Conservation (phyloP, 2,113 vertebrate genomes). For the Hippolais icterina region DNA sequence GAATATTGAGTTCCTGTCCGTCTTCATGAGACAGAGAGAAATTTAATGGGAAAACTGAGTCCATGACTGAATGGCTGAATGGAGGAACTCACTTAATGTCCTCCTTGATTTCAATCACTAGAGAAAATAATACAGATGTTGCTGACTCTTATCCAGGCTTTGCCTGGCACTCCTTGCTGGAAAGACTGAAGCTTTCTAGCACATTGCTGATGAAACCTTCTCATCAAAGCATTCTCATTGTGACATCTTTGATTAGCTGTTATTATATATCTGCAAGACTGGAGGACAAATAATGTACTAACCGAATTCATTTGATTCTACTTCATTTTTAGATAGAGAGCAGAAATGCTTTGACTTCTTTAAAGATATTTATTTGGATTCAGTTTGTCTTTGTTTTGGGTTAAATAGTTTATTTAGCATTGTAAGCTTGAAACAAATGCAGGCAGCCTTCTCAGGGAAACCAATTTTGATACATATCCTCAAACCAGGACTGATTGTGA, state of each 20-base stretch:
- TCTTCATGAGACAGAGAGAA: not conserved
- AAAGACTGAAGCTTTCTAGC: not conserved
- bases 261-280: not conserved
- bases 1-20: not conserved
- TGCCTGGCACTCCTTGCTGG: not conserved
- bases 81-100: not conserved
- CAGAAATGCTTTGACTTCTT: not conserved
- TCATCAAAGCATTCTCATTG: not conserved
- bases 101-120: not conserved
- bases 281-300: not conserved
- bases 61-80: not conserved
- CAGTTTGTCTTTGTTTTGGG: not conserved
- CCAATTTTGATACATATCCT: not conserved
- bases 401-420: not conserved
- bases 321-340: not conserved
- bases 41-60: not conserved
- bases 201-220: not conserved
- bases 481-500: not conserved
- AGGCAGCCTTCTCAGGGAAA: not conserved
- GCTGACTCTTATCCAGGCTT: not conserved
- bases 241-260: not conserved
- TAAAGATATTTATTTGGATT: not conserved
- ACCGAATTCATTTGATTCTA: not conserved
- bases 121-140: not conserved
- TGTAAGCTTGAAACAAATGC: not conserved